Evolutionary conservation across 30 jellyfish, hydroid and myxozoan genomes (phyloP), one percentile per base, ranked within the genome.

Genomic region (Hydractinia echinata): DNA sequence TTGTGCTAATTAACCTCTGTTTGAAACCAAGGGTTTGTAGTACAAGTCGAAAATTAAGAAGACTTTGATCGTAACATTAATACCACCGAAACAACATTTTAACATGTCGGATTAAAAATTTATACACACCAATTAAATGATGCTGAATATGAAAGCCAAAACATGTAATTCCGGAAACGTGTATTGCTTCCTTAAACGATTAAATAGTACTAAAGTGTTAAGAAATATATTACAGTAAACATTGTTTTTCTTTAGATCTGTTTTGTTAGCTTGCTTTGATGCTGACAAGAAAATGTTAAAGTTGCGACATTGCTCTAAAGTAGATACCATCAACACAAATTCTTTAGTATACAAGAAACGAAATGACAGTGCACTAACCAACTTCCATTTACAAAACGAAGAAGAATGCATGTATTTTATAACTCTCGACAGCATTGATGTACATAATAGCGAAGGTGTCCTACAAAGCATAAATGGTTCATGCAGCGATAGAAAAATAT

Each of bases 251-350:
- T 74, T 74, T 62, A 83, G 91, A 81, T 84, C 89, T 53, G 70
- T 89, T 51, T 84, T 89, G 76, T 64, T 89, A 67, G 96, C 95
- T 13, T 53, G 88, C 4, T 84, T 83, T 56, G 96, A 89, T 58
- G 44, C 67, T 49, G 21, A 20, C 14, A 74, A 54, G 61, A 58
- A 74, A 74, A 74, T 49, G 61, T 49, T 74, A 20, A 49, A 74
- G 61, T 58, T 74, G 15, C 66, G 83, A 5, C 83, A 74, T 30
- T 74, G 20, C 7, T 9, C 15, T 9, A 66, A 55, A 13, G 69
- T 48, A 1, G 50, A 67, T 48, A 10, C 83, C 4, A 7, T 74
- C 15, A 52, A 74, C 66, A 58, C 83, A 49, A 10, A 16, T 74
- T 67, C 83, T 11, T 44, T 44, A 48, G 20, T 74, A 3, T 74